Evolutionary conservation across 2,888 invertebrate genomes (phyloP), one percentile per base, ranked within the genome.

Genomic region (Cabera pusaria): DNA sequence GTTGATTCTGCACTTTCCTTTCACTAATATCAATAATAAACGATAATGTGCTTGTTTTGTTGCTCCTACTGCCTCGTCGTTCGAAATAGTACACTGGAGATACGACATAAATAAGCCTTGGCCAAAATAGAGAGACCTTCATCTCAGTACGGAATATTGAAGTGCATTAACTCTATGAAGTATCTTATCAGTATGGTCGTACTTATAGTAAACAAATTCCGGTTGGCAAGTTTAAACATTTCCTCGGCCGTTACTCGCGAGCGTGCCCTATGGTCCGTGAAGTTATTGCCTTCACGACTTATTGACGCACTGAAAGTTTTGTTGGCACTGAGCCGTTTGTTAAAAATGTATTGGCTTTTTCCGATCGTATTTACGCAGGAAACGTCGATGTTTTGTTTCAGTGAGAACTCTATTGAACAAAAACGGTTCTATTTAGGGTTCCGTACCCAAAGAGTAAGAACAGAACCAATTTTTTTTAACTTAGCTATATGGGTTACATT

Each of bases 231-330:
- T 74, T 74, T 69, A 68, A 68, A 69, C 69, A 70, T 75, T 72
- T 69, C 68, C 61, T 63, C 60, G 56, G 57, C 61, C 61, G 64
- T 68, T 64, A 64, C 58, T 64, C 54, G 64, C 56, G 60, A 58
- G 56, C 63, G 66, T 51, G 68, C 62, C 60, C 70, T 63, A 72
- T 75, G 72, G 71, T 43, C 74, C 74, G 72, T 76, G 70, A 72
- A 70, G 69, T 62, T 73, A 78, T 73, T 67, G 72, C 74, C 61
- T 65, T 61, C 64, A 64, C 64, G 72, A 72, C 65, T 75, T 76
- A 75, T 71, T 69, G 69, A 66, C 64, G 64, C 55, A 59, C 53
- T 56, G 54, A 62, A 66, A 67, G 55, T 64, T 66, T 62, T 44
- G 54, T 44, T 52, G 49, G 48, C 51, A 48, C 40, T 24, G 47